Evolutionary conservation across 2,797 vertebrate genomes (phyloP), one percentile per base, ranked within the genome.

Genomic region (Poecilia wingei): DNA sequence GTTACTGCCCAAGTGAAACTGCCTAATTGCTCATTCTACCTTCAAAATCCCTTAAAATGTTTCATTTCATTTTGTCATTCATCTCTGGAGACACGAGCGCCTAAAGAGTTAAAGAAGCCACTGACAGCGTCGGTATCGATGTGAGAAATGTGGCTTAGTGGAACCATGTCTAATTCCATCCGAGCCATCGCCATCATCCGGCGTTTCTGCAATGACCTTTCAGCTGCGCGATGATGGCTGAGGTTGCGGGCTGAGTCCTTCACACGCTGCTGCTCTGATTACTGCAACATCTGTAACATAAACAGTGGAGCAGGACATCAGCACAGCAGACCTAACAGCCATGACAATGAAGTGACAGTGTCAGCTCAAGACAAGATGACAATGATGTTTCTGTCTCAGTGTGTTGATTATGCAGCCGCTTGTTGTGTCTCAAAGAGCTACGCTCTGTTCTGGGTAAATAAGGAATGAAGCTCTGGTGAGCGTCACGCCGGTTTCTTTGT

Each of bases 131-230:
- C 36, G 20, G 79, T 72, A 85, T 79, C 3, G 25, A 77, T 79
- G 81, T 96, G 95, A 95, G 25, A 95, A 95, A 96, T 96, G 95
- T 94, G 93, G 93, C 84, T 97, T 96, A 95, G 96, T 94, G 95
- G 94, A 93, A 93, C 94, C 95, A 93, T 95, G 97, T 97, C 96
- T 97, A 97, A 96, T 97, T 95, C 94, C 14, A 84, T 91, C 86
- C 69, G 82, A 82, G 89, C 82, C 90, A 79, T 94, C 91, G 81
- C 95, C 96, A 96, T 97, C 97, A 97, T 93, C 90, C 94, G 90
- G 95, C 95, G 95, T 96, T 97, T 97, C 96, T 96, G 96, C 96
- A 96, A 82, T 92, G 93, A 94, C 94, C 92, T 95, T 93, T 94
- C 66, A 78, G 86, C 25, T 81, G 81, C 89, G 43, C 70, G 85